A percentile compares a stretch with the other conserved stretches of the same genome.
Evolutionary conservation across 2,113 vertebrate species (phyloP).

Genomic region (Promerops cafer): DNA sequence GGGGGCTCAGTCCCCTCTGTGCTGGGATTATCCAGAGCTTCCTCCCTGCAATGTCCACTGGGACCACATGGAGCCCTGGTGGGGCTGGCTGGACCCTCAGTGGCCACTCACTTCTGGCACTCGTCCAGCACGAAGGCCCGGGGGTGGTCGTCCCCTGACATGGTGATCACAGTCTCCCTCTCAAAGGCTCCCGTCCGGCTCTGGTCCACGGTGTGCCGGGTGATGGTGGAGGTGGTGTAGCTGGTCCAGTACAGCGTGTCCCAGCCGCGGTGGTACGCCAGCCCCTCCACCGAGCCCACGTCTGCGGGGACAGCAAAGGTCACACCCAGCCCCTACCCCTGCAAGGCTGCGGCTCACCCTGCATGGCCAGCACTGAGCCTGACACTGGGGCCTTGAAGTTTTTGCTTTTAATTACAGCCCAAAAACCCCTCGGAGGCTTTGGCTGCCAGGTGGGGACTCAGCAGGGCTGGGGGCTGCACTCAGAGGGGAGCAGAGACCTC

Average conservation of each 20-base stretch:
- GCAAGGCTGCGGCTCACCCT: neutral
- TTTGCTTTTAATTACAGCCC: neutral
- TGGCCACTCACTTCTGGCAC: constrained; percentile 86
- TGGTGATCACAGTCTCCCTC: constrained; percentile 93
- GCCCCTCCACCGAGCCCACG: constrained; percentile 94
- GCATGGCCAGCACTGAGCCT: fast-evolving
- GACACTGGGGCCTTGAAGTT: fast-evolving
- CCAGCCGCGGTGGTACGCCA: constrained; percentile 94
- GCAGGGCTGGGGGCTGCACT: neutral
- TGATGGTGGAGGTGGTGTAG: constrained; percentile 95
- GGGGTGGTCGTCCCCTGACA: constrained; percentile 96
- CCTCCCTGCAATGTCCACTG: neutral
- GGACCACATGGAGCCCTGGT: fast-evolving
- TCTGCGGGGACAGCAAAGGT: constrained; percentile 60
- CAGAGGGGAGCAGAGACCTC: neutral
- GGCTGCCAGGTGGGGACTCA: neutral
- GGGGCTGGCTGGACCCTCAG: neutral
- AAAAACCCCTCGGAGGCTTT: neutral
- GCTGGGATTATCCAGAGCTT: neutral
- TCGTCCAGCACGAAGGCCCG: constrained; percentile 94
- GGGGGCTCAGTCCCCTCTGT: neutral
- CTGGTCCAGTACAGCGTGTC: constrained; percentile 97
- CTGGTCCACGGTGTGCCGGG: constrained; percentile 93
- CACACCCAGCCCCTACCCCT: fast-evolving
- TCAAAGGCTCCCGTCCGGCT: constrained; percentile 84